Conservation (phyloP, 2,797 vertebrate species). For the Erethizon dorsatum region DNA sequence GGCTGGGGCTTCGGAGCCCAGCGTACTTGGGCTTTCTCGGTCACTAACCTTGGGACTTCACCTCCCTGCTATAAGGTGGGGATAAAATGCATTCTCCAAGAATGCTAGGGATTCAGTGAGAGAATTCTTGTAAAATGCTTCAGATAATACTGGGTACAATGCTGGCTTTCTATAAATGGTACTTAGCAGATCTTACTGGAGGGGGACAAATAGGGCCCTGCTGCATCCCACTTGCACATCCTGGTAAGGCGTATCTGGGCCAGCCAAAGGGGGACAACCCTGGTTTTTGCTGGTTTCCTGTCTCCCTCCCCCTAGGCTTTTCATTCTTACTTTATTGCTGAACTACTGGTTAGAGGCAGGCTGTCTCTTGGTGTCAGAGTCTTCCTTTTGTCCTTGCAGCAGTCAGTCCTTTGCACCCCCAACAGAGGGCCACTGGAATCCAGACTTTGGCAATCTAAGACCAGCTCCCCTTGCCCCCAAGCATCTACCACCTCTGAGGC, state of each 20-base stretch:
- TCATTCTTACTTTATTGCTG: neutral
- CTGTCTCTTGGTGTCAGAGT: neutral
- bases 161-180: neutral
- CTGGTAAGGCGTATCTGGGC: neutral
- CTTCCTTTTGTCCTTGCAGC: neutral
- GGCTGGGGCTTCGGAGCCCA: neutral
- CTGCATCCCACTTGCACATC: neutral
- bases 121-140: slow-evolving; percentile 48
- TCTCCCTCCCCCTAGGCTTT: neutral
- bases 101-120: neutral
- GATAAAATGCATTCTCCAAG: neutral
- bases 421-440: neutral
- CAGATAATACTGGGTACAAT: neutral
- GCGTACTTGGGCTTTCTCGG: neutral
- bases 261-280: neutral
- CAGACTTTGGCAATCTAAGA: slow-evolving; percentile 43
- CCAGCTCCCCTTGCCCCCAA: neutral
- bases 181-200: neutral
- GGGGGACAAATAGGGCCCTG: neutral
- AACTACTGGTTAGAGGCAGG: neutral
- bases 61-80: neutral
- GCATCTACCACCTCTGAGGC: neutral
- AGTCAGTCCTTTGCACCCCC: neutral
- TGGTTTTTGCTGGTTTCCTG: neutral
- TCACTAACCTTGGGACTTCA: neutral